A percentile compares a stretch with the other conserved stretches of the same genome.
Conservation (phyloP, 2,797 vertebrate species). For the Sebastes kiyomatsui region DNA sequence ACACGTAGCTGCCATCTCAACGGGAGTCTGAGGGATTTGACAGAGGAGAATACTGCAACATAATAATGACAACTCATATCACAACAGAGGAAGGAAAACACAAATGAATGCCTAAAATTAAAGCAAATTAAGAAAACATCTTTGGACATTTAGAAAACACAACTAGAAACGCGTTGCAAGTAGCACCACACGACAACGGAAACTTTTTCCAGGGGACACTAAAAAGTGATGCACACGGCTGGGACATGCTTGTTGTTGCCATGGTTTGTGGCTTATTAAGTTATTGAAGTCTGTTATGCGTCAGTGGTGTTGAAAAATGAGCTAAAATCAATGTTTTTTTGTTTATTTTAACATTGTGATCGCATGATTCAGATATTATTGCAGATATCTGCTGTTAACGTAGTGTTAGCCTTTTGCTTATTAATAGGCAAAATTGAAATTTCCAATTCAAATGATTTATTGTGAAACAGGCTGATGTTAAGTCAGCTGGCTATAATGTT, state of each 20-base stretch:
- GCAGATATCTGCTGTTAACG: background rate
- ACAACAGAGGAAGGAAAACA: background rate
- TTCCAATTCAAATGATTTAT: background rate
- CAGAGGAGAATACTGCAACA: too few species aligned
- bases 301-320: background rate
- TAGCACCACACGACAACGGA: background rate
- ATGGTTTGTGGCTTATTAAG: background rate
- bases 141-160: background rate
- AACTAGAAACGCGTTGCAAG: fast-evolving
- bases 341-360: background rate
- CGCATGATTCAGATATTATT: background rate
- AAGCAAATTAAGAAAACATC: background rate
- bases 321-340: background rate
- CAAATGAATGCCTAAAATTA: fast-evolving
- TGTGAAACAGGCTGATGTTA: background rate
- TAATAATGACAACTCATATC: background rate
- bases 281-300: background rate
- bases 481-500: background rate
- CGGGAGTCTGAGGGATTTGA: background rate
- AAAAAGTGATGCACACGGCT: background rate
- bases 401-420: background rate
- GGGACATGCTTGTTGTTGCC: background rate
- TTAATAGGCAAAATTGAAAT: background rate
- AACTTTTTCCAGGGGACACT: background rate
- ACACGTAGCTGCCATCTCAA: background rate